These are phyloP conservation scores for Pipistrellus nathusii DNA, from an alignment of 2,797 vertebrate genomes.

Conservation along the genomic window DNA sequence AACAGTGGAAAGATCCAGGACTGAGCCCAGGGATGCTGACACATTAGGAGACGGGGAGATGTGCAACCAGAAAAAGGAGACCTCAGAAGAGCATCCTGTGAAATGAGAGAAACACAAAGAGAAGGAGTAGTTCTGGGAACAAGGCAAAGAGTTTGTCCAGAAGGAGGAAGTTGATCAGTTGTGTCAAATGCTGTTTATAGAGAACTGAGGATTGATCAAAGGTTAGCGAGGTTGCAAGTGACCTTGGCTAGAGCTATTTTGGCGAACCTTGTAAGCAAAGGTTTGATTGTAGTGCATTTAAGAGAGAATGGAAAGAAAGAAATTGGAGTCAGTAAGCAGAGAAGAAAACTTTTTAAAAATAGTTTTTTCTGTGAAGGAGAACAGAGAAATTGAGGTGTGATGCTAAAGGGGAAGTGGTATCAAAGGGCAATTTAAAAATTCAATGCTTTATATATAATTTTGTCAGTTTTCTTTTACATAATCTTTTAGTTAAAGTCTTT, in stretches of 20 bases:
- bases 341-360: not conserved
- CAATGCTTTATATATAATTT: not conserved
- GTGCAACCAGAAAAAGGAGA: not conserved
- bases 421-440: not conserved
- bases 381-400: not conserved
- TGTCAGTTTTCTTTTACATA: not conserved
- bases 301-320: not conserved
- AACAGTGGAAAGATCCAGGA: not conserved
- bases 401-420: not conserved
- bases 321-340: not conserved
- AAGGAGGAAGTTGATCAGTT: not conserved
- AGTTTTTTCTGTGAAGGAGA: not conserved
- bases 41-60: not conserved
- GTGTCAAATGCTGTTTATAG: not conserved
- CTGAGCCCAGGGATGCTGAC: not conserved
- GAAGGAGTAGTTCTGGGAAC: not conserved
- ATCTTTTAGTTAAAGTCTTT: not conserved
- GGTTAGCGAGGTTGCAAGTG: not conserved
- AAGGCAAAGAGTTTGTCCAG: not conserved
- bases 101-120: not conserved
- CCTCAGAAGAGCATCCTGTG: not conserved
- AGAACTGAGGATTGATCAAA: not conserved
- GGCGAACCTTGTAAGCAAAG: not conserved
- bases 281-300: not conserved
- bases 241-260: not conserved